Percentiles rank a stretch among this genome's conserved stretches.
Evolutionary conservation across 2,888 invertebrate species (phyloP).

Genomic region (Ditylenchus weischeri): DNA sequence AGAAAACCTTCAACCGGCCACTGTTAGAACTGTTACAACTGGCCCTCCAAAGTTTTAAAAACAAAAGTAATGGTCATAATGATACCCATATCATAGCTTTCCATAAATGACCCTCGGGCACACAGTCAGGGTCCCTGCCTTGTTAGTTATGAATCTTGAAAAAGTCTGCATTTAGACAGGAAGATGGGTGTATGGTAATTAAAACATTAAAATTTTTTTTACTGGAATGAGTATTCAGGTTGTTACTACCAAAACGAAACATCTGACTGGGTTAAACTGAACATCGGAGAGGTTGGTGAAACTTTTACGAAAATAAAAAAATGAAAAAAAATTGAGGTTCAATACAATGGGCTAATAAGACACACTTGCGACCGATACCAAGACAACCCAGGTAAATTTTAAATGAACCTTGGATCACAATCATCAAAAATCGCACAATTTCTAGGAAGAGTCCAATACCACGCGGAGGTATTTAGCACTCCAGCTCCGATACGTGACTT

Average conservation of each 20-base stretch:
- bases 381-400: constrained; percentile 41
- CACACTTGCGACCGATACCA: constrained; percentile 52
- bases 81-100: too few species aligned
- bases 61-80: too few species aligned
- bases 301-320: background rate
- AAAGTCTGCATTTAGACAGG: constrained; percentile 35
- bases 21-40: too few species aligned
- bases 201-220: background rate
- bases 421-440: background rate
- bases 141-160: too few species aligned
- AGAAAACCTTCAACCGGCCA: too few species aligned
- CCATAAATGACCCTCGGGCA: too few species aligned
- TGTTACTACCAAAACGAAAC: constrained; percentile 57
- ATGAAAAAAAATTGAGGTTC: background rate
- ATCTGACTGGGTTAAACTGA: constrained; percentile 42
- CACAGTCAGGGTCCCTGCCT: too few species aligned
- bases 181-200: constrained; percentile 50
- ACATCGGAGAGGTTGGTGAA: constrained; percentile 42
- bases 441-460: constrained; percentile 53
- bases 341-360: constrained; percentile 48
- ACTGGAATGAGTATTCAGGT: constrained; percentile 34
- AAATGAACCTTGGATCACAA: background rate
- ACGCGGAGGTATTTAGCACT: constrained; percentile 38
- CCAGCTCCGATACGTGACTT: too few species aligned
- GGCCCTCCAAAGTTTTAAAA: too few species aligned